phyloP scores from a whole-genome alignment of 2,888 invertebrate genomes.

The Onthophagus sagittarius region DNA sequence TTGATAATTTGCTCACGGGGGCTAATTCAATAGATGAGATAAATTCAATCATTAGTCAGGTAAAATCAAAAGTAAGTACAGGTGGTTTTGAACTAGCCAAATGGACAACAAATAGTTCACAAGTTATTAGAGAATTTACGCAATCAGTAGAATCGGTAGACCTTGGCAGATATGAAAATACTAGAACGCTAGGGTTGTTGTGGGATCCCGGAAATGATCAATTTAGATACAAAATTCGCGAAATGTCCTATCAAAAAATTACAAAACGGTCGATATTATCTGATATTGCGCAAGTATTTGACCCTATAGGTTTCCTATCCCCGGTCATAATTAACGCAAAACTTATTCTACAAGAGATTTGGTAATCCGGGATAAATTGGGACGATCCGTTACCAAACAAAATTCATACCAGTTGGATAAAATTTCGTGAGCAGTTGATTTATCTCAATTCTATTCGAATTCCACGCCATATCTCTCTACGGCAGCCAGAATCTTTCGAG shows the following conservation, averaged over 20 bases:
- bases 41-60: slow-evolving; percentile 14
- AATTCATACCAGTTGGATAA: slow-evolving; percentile 17
- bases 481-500: slow-evolving; percentile 15
- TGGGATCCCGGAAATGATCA: slow-evolving; percentile 17
- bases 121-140: neutral
- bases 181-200: slow-evolving; percentile 18
- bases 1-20: slow-evolving; percentile 34
- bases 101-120: slow-evolving; percentile 28
- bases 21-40: slow-evolving; percentile 23
- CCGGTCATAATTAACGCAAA: slow-evolving; percentile 32
- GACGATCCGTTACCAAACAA: slow-evolving; percentile 31
- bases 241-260: neutral
- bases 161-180: neutral
- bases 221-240: neutral
- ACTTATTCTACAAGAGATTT: slow-evolving; percentile 31
- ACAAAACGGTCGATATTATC: slow-evolving; percentile 19
- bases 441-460: slow-evolving; percentile 15
- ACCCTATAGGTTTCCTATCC: slow-evolving; percentile 30
- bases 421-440: slow-evolving; percentile 13
- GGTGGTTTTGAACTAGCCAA: slow-evolving; percentile 30
- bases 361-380: slow-evolving; percentile 31
- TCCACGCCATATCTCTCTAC: neutral
- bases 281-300: slow-evolving; percentile 28
- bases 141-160: neutral
- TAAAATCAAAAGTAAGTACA: neutral